These are phyloP conservation scores for Busseola fusca DNA, from an alignment of 2,888 invertebrate genomes.

Conservation along the genomic window DNA sequence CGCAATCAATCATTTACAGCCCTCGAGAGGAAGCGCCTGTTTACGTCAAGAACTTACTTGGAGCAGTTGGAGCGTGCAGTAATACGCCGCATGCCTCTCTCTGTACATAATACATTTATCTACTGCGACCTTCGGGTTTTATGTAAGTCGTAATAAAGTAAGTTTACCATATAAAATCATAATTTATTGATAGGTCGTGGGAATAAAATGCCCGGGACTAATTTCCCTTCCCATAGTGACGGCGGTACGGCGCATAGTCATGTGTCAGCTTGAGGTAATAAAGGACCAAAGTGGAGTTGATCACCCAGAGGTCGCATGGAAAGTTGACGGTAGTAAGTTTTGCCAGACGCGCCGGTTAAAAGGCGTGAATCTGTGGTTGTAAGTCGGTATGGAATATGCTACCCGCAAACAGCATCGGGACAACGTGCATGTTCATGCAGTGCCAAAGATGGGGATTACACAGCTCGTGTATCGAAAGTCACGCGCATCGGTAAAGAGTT, in stretches of 20 bases:
- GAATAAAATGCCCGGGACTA: background rate
- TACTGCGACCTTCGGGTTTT: background rate
- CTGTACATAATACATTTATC: constrained; percentile 2
- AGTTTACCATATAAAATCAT: background rate
- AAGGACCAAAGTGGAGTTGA: background rate
- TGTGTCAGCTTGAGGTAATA: background rate
- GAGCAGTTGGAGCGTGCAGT: constrained; percentile 2
- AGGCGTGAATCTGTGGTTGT: background rate
- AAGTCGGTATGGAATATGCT: background rate
- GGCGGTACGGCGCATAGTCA: background rate
- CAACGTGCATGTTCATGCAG: no score
- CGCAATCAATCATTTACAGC: constrained; percentile 37
- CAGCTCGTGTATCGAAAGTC: background rate
- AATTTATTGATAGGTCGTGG: background rate
- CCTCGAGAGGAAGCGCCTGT: constrained; percentile 34
- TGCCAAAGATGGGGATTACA: background rate
- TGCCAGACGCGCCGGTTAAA: background rate
- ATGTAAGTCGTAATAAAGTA: background rate
- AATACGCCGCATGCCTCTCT: constrained; percentile 16
- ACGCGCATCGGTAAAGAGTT: background rate
- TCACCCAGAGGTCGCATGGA: background rate
- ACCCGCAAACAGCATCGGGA: background rate
- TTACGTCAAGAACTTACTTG: constrained; percentile 22
- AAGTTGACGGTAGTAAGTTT: background rate
- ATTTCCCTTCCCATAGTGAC: background rate